Evolutionary conservation across 2,888 invertebrate species (phyloP).

Genomic region (Formica aserva): DNA sequence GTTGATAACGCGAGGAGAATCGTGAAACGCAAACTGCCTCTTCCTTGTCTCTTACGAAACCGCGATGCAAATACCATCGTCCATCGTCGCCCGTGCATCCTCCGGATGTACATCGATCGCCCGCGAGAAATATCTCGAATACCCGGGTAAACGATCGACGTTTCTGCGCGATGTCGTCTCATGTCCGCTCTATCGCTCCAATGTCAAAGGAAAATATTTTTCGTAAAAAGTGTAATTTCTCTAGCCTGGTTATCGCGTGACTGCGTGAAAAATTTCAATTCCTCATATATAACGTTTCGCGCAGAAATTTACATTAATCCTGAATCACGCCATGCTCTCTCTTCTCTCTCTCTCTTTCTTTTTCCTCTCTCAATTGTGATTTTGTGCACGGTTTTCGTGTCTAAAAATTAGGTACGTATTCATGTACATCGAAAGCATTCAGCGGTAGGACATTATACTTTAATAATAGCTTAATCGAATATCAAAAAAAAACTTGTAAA

Average conservation of each 20-base stretch:
- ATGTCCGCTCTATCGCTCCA: background rate
- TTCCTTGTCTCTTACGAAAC: constrained; percentile 16
- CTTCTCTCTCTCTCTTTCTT: constrained; percentile 4
- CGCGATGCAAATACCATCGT: constrained; percentile 1
- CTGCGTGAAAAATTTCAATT: constrained; percentile 26
- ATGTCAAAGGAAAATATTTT: constrained; percentile 29
- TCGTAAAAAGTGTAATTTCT: background rate
- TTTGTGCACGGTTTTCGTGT: background rate
- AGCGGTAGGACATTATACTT: background rate
- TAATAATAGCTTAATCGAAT: background rate
- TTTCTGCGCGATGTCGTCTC: constrained; percentile 12
- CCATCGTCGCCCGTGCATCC: background rate
- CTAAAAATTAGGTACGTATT: background rate
- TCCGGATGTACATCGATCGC: background rate
- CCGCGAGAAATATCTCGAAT: constrained; percentile 32
- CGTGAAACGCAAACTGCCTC: constrained; percentile 33
- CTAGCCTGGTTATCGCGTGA: background rate
- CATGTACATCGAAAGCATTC: background rate
- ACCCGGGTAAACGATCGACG: background rate
- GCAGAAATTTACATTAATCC: constrained; percentile 35
- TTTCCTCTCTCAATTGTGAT: background rate
- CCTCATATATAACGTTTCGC: constrained; percentile 8
- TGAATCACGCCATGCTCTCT: background rate
- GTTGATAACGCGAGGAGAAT: constrained; percentile 50
- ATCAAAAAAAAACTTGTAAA: background rate